phyloP scores from a whole-genome alignment of 2,888 invertebrate species.

The Rhagophthalmus giganteus region DNA sequence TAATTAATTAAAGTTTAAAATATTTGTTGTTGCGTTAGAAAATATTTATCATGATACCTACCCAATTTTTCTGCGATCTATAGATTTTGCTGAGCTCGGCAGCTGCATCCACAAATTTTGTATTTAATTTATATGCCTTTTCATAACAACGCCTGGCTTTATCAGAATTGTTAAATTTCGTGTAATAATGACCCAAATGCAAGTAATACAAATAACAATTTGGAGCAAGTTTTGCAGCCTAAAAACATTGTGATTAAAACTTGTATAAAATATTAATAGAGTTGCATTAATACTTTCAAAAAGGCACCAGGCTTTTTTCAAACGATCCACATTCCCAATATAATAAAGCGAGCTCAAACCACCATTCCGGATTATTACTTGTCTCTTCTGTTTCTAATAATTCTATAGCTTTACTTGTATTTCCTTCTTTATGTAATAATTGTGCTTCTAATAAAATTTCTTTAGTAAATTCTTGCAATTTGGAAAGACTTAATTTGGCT shows the following conservation, averaged over 20 bases:
- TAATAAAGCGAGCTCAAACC: constrained; percentile 63
- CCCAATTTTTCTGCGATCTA: constrained; percentile 67
- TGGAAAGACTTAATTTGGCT: constrained; percentile 49
- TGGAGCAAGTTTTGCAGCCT: constrained; percentile 72
- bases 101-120: constrained; percentile 67
- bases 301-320: constrained; percentile 64
- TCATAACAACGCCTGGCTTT: constrained; percentile 84
- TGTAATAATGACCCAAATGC: constrained; percentile 76
- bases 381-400: constrained; percentile 55
- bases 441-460: constrained; percentile 58
- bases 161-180: constrained; percentile 64
- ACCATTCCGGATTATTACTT: constrained; percentile 57
- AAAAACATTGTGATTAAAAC: constrained; percentile 30
- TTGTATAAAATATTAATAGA: too few species aligned
- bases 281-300: constrained; percentile 56
- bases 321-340: constrained; percentile 63
- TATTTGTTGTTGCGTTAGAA: too few species aligned
- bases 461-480: constrained; percentile 45
- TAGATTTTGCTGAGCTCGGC: constrained; percentile 77
- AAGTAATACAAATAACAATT: constrained; percentile 74
- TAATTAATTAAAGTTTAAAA: too few species aligned
- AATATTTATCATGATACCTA: constrained; percentile 42
- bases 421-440: constrained; percentile 57
- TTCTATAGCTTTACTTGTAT: constrained; percentile 60
- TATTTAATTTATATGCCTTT: constrained; percentile 77